Evolutionary conservation across 2,888 invertebrate genomes (phyloP), one percentile per base, ranked within the genome.

Genomic region (Biston betularia): DNA sequence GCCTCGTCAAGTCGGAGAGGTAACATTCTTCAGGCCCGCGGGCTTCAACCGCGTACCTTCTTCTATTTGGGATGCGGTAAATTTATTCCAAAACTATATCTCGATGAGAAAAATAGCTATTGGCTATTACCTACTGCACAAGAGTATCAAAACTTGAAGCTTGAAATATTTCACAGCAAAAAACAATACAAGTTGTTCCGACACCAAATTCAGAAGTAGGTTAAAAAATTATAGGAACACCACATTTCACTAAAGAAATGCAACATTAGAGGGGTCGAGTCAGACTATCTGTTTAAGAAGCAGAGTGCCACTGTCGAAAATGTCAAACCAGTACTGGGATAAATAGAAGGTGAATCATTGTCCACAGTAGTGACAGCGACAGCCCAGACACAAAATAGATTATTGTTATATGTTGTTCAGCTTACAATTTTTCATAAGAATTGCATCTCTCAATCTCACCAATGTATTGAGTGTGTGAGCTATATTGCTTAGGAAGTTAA

Each of bases 261-360:
- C 14, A 52, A 24, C 9, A 6, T 4, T 0, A 9, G 9, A 24
- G 0, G 24, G 1, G 54, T 40, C 7, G 24, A 59, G 35, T 10
- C 52, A n/a, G n/a, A 42, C n/a, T 15, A 38, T 10, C 34, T 14
- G 45, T 62, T 70, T 66, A 59, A 71, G 53, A 59, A 58, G 65
- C 49, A 61, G 35, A 66, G 50, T 45, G 57, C 55, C 60, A 58
- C 57, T 70, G 63, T 71, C 75, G 78, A 74, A 85, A 84, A 83
- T 82, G 84, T 84, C 83, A 80, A 15, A 45, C 59, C 63, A 63
- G 68, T 65, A 59, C 68, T 55, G 35, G 71, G 69, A 79, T 75
- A 82, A 76, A 83, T 82, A 75, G 74, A 76, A 69, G 65, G 73
- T 84, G 83, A 85, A 75, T 85, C 82, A 84, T 54, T 59, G 63